phyloP scores from a whole-genome alignment of 2,797 vertebrate genomes.

The Acanthornis magna region DNA sequence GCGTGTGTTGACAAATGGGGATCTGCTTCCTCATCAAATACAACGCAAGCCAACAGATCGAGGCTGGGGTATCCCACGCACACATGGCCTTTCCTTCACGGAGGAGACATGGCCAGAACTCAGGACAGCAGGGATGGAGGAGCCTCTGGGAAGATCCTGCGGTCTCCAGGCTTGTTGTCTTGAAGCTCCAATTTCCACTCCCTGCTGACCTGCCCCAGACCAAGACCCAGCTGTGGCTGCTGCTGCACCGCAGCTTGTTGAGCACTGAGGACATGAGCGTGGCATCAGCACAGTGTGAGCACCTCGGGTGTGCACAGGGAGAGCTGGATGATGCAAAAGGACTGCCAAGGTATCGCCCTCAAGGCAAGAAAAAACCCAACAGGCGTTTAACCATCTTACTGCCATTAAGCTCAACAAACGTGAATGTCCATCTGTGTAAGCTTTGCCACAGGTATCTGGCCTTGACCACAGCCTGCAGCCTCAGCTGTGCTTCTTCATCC shows the following conservation, averaged over 20 bases:
- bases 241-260: accelerated
- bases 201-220: background rate
- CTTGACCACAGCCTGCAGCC: background rate
- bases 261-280: accelerated
- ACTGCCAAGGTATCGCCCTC: background rate
- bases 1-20: background rate
- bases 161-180: background rate
- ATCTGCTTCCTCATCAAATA: background rate
- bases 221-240: background rate
- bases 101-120: background rate
- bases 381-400: background rate
- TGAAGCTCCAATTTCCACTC: background rate
- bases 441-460: background rate
- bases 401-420: accelerated
- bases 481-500: background rate
- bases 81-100: accelerated
- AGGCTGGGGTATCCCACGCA: background rate
- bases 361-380: background rate
- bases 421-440: background rate
- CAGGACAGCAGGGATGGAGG: accelerated
- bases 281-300: accelerated
- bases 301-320: background rate
- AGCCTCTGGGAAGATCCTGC: background rate
- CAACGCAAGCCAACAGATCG: accelerated
- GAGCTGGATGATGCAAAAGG: background rate